phyloP scores from a whole-genome alignment of 2,888 invertebrate species.

The Coecobrya sp. region DNA sequence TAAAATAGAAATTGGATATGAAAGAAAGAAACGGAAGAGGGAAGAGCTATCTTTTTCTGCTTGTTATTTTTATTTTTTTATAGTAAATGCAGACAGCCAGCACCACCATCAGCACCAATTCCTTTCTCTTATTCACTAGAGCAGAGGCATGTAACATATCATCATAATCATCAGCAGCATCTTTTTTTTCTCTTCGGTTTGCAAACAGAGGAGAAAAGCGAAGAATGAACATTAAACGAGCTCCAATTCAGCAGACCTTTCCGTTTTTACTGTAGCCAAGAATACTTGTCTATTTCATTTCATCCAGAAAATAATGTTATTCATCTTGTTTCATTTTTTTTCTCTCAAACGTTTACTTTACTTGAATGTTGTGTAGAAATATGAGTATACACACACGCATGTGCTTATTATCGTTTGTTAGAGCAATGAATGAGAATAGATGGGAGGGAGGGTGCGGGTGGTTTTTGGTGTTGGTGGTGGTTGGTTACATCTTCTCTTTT shows the following conservation, averaged over 20 bases:
- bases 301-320: constrained; percentile 66
- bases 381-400: neutral
- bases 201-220: neutral
- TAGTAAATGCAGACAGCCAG: constrained; percentile 16
- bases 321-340: constrained; percentile 52
- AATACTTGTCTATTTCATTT: constrained; percentile 61
- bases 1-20: constrained; percentile 75
- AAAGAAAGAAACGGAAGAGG: constrained; percentile 9
- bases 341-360: neutral
- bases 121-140: neutral
- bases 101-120: neutral
- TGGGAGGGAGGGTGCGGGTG: constrained; percentile 23
- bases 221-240: constrained; percentile 14
- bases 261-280: constrained; percentile 14
- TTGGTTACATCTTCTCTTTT: no score
- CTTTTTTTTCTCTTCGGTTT: neutral
- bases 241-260: constrained; percentile 27
- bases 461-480: neutral
- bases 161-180: neutral
- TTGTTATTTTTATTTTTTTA: neutral
- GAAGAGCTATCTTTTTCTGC: neutral
- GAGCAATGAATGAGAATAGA: constrained; percentile 28
- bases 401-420: constrained; percentile 49
- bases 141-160: neutral
- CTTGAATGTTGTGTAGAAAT: neutral